A percentile compares a stretch with the other conserved stretches of the same genome.
phyloP scores from a whole-genome alignment of 2,797 vertebrate genomes.

The Dendrocincla fuliginosa region DNA sequence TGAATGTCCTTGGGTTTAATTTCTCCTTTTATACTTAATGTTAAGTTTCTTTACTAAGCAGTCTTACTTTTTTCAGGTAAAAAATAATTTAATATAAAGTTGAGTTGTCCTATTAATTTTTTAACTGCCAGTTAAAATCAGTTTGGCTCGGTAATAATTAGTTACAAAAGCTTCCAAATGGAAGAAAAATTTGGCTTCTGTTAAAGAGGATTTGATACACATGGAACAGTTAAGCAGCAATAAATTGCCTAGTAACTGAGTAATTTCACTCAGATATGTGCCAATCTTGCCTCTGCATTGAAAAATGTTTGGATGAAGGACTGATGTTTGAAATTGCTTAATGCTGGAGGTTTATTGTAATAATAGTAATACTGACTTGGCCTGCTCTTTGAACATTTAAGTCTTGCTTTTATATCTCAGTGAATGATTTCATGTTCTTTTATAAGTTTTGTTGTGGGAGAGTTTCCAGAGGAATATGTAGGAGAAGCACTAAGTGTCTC shows the following conservation, averaged over 20 bases:
- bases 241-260: slow-evolving; percentile 50
- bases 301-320: slow-evolving; percentile 50
- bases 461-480: background rate
- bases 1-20: background rate
- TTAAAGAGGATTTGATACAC: slow-evolving; percentile 47
- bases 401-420: slow-evolving; percentile 36
- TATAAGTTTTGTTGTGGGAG: slow-evolving; percentile 39
- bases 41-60: background rate
- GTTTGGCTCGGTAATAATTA: slow-evolving; percentile 32
- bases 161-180: slow-evolving; percentile 39
- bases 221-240: slow-evolving; percentile 63
- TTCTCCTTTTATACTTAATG: background rate
- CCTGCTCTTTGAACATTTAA: slow-evolving; percentile 37
- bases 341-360: slow-evolving; percentile 51
- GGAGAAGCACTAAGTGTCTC: slow-evolving; percentile 27
- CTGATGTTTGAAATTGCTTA: slow-evolving; percentile 56
- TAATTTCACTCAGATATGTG: slow-evolving; percentile 44
- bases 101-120: slow-evolving; percentile 11
- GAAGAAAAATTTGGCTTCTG: slow-evolving; percentile 22
- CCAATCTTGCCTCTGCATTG: slow-evolving; percentile 39
- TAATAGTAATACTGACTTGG: slow-evolving; percentile 50
- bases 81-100: background rate
- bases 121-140: slow-evolving; percentile 6
- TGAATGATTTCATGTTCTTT: slow-evolving; percentile 49
- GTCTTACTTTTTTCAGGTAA: background rate